Conservation (phyloP, 2,113 vertebrate genomes). For the Urocynchramus pylzowi region DNA sequence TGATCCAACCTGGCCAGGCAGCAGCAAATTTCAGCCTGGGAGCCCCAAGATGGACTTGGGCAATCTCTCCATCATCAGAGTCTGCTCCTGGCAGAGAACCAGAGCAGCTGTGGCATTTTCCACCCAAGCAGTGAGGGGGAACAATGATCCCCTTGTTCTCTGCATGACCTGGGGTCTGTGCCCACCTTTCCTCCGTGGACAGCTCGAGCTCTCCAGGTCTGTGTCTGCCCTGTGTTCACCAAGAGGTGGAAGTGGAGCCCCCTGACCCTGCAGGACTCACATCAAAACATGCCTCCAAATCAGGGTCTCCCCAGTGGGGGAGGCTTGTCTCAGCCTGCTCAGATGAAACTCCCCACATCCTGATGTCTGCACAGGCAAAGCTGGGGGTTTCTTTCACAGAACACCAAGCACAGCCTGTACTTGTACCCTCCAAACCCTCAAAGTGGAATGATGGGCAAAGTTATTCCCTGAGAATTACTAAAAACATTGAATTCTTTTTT, state of each 20-base stretch:
- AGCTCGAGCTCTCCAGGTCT: background rate
- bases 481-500: background rate
- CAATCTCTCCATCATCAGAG: background rate
- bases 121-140: background rate
- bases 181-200: accelerated
- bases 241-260: background rate
- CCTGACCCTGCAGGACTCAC: background rate
- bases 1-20: background rate
- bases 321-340: background rate
- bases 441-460: background rate
- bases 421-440: background rate
- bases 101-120: background rate
- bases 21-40: background rate
- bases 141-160: background rate
- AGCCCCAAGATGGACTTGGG: background rate
- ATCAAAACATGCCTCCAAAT: background rate
- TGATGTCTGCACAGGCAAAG: background rate
- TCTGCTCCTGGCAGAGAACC: background rate
- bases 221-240: background rate
- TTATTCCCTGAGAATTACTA: background rate
- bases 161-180: background rate
- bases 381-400: background rate
- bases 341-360: background rate
- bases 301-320: background rate
- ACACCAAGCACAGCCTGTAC: background rate